Base-by-base conservation (phyloP, 2,888 invertebrate species). In the Acrobasis repandana region DNA sequence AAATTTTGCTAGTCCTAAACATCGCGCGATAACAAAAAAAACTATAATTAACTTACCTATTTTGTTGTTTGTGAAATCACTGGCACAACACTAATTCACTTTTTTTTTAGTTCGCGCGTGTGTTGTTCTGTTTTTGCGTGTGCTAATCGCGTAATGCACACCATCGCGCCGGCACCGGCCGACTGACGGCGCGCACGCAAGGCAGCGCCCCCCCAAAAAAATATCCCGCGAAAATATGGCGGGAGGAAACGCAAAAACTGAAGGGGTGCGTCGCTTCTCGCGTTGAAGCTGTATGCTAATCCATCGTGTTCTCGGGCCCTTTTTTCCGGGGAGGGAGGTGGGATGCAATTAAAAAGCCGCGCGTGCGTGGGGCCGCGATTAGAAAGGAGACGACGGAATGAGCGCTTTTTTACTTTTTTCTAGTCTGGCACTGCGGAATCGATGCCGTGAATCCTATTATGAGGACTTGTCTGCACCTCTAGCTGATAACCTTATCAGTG, bases 311-410 rank as follows among this genome's bases (percentile, higher is more conserved):
- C 83, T 83, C 77, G 81, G 74, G 72, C 79, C 84, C 88, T 89
- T 88, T 90, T 89, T 90, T 89, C 88, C 87, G 89, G 88, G 88
- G 86, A 79, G 80, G 76, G 80, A 82, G 82, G 74, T 78, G 85
- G 90, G 90, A 86, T 88, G 90, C 91, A 91, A 92, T 91, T 92
- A 91, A 90, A 89, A 90, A 89, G 79, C 87, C 90, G 91, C 91
- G 91, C 91, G 90, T 90, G 91, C 90, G 91, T 83, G 88, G 88
- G 60, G 85, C 82, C 79, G 86, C 90, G 91, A 92, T 92, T 92
- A 92, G 91, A 88, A 90, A 83, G 83, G 88, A 88, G 90, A 88
- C 88, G 82, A 75, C 87, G 86, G 85, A 89, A 89, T 88, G 90
- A 88, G 88, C 88, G 88, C 82, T 86, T 88, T 90, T 91, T 87